A percentile compares a stretch with the other conserved stretches of the same genome.
These are phyloP conservation scores for Penaeus chinensis DNA, from an alignment of 1,140 invertebrate genomes.

Conservation along the genomic window DNA sequence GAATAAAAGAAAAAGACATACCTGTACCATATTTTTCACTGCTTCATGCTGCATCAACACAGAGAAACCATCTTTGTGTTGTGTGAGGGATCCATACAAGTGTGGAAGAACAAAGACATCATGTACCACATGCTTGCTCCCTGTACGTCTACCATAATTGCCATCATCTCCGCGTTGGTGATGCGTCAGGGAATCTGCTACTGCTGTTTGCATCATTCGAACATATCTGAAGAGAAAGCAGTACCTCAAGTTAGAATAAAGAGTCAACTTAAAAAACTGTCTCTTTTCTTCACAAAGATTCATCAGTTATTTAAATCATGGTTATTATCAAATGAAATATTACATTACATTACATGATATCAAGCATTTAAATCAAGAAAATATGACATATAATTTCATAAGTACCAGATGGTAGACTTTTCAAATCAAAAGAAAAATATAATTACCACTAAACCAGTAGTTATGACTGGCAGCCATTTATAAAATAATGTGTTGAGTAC, in stretches of 20 bases:
- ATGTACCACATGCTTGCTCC: slow-evolving; percentile 67
- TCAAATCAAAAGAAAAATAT: background rate
- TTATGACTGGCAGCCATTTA: background rate
- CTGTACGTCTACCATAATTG: slow-evolving; percentile 70
- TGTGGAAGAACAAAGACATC: slow-evolving; percentile 84
- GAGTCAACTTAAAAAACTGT: background rate
- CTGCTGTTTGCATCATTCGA: slow-evolving; percentile 84
- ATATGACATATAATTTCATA: background rate
- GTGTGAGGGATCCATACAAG: slow-evolving; percentile 87
- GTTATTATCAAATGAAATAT: background rate
- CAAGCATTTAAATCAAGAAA: slow-evolving; percentile 1
- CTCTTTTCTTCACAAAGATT: slow-evolving; percentile 27
- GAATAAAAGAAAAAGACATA: slow-evolving; percentile 15
- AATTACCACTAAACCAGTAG: background rate
- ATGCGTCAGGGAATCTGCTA: slow-evolving; percentile 87
- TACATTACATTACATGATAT: no score
- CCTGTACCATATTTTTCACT: slow-evolving; percentile 64
- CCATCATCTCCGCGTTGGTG: slow-evolving; percentile 86
- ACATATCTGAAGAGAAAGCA: slow-evolving; percentile 77
- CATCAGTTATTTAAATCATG: slow-evolving; percentile 20
- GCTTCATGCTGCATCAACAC: slow-evolving; percentile 72
- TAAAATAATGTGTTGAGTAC: background rate
- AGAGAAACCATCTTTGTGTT: slow-evolving; percentile 80
- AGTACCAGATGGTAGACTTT: background rate
- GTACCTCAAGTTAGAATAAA: no score